Base-by-base conservation (phyloP, 1,140 invertebrate genomes). In the Bombyx mandarina region DNA sequence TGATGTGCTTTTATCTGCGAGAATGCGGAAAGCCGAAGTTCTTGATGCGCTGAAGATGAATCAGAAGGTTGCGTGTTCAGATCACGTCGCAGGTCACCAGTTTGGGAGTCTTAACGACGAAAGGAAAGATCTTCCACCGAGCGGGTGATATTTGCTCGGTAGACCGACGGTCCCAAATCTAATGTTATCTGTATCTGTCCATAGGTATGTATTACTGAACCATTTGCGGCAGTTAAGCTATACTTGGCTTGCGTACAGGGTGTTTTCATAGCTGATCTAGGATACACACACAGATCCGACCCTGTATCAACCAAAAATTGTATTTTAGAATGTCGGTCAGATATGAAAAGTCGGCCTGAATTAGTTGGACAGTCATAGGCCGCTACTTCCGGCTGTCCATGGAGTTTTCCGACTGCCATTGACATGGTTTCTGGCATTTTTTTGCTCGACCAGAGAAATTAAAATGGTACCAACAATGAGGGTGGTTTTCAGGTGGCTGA, bases 141-240 rank as follows among this genome's bases (percentile, higher is more conserved):
- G n/a, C n/a, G n/a, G n/a, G n/a, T n/a, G n/a, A n/a, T n/a, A n/a
- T n/a, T n/a, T n/a, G n/a, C n/a, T n/a, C n/a, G n/a, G n/a, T n/a
- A n/a, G n/a, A n/a, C n/a, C n/a, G n/a, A n/a, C n/a, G n/a, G 45
- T 8, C 45, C 45, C 7, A 45, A 45, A 45, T 45, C 45, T 45
- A 45, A 8, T 1, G 7, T 7, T 10, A 45, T 7, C 1, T 45
- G 45, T 45, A 45, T 45, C 7, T 8, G 67, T 52, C 65, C 82
- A 57, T 79, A 87, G 2, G 83, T 88, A 35, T 61, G 44, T 6
- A 86, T 86, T 1, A 57, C 43, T 5, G 69, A 68, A 57, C 49
- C 49, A 47, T 69, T 72, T 8, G 75, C 78, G 8, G 76, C 78
- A 12, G 8, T 12, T 8, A 53, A 42, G n/a, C 18, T 43, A 4